These are phyloP conservation scores for Fulmarus glacialis DNA, from an alignment of 2,113 vertebrate species.

Conservation along the genomic window DNA sequence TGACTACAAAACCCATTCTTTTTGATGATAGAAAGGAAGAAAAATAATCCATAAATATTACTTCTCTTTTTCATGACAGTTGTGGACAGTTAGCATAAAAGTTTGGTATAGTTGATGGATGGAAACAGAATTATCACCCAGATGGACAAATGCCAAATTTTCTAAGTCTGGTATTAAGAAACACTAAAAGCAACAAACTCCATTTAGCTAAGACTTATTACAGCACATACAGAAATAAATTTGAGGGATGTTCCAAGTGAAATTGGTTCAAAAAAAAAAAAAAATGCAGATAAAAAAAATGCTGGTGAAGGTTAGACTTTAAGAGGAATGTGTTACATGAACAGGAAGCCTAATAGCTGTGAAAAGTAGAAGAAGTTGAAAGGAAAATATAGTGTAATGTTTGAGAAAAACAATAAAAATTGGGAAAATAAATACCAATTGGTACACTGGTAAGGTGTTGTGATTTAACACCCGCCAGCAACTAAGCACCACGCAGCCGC, in stretches of 20 bases:
- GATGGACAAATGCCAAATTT: background rate
- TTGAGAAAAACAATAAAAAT: background rate
- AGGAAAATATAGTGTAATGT: background rate
- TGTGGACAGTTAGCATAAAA: background rate
- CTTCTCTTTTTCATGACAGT: background rate
- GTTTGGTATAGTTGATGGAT: background rate
- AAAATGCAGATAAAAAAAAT: background rate
- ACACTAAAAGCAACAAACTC: background rate
- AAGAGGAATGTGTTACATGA: background rate
- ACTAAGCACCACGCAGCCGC: too few species aligned
- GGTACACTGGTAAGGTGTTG: background rate
- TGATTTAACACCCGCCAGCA: too few species aligned
- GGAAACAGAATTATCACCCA: background rate
- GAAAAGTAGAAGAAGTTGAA: background rate
- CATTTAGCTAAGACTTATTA: background rate
- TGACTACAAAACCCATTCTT: accelerated
- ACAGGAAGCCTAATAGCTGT: background rate
- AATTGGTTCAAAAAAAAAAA: background rate
- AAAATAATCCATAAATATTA: background rate
- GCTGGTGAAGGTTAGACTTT: background rate
- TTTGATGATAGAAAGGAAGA: background rate
- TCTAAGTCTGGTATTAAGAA: background rate
- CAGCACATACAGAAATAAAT: background rate
- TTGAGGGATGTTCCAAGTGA: background rate
- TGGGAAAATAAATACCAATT: background rate